These are phyloP conservation scores for Zygogramma bicolorata DNA, from an alignment of 2,888 invertebrate genomes.

Conservation along the genomic window DNA sequence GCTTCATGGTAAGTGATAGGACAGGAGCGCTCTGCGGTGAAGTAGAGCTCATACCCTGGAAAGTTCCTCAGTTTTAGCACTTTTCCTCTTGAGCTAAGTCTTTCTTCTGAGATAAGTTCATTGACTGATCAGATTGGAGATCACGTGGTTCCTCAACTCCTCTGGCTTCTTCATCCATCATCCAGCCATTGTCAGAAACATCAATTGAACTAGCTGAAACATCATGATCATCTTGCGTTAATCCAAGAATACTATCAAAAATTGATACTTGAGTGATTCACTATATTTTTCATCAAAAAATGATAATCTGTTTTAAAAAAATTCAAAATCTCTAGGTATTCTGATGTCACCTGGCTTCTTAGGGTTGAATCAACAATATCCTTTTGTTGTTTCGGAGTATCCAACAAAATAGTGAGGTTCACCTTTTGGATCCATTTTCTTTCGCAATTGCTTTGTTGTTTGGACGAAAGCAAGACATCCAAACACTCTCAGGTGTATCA, in stretches of 20 bases:
- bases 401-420: background rate
- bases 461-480: background rate
- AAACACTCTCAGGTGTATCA: background rate
- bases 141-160: too few relatives aligned
- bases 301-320: background rate
- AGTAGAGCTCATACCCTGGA: background rate
- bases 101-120: too few relatives aligned
- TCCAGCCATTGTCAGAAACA: background rate
- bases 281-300: background rate
- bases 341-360: background rate
- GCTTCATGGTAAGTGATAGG: background rate
- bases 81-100: too few relatives aligned
- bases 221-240: background rate
- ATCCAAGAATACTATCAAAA: background rate
- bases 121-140: too few relatives aligned
- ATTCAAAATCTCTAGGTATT: background rate
- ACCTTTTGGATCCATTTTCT: background rate
- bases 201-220: background rate
- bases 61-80: background rate
- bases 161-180: too few relatives aligned
- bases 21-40: background rate
- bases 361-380: constrained; percentile 3
- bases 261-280: background rate
- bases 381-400: background rate
- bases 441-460: background rate